Conservation (phyloP, 2,797 vertebrate genomes). For the Peromyscus nudipes region DNA sequence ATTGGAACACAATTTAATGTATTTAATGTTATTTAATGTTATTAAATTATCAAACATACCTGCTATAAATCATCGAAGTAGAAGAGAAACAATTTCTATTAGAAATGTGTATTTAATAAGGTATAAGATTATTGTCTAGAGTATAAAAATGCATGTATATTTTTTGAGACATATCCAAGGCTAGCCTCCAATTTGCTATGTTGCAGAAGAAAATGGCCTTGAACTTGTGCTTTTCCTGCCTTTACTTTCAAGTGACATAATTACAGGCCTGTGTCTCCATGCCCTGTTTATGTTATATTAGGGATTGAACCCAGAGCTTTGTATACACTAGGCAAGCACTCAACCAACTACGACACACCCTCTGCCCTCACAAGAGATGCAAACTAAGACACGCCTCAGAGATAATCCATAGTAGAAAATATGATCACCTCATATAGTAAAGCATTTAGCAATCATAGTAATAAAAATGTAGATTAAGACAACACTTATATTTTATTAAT, state of each 20-base stretch:
- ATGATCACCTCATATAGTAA: slow-evolving; percentile 34
- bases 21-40: slow-evolving; percentile 32
- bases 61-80: neutral
- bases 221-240: neutral
- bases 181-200: neutral
- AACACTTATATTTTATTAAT: neutral
- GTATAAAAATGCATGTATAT: neutral
- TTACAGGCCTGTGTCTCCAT: neutral
- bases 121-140: neutral
- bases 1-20: slow-evolving; percentile 29
- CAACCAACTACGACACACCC: neutral
- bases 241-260: neutral
- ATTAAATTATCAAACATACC: neutral
- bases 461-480: neutral
- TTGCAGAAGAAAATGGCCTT: neutral
- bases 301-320: neutral
- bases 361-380: neutral
- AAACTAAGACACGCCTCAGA: neutral
- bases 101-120: neutral
- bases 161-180: neutral
- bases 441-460: neutral
- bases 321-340: neutral
- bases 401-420: slow-evolving; percentile 20
- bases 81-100: slow-evolving; percentile 11
- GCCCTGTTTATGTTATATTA: neutral